Percentiles rank a stretch among this genome's conserved stretches.
phyloP scores from a whole-genome alignment of 2,113 vertebrate species.

The Spilogale gracilis region DNA sequence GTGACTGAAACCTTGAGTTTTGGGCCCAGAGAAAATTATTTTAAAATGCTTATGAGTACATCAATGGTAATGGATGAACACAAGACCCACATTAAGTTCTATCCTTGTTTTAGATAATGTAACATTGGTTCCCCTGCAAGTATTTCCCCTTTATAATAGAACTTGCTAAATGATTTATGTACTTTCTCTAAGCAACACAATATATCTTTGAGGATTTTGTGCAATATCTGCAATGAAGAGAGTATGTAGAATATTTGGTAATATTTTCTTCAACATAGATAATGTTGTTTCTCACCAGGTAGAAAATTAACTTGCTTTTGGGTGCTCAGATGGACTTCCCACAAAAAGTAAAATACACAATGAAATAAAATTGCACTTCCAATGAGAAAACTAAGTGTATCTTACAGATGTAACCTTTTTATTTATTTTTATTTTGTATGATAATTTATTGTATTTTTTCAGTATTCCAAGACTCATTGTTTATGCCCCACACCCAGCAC shows the following conservation, averaged over 20 bases:
- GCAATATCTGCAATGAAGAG: not conserved
- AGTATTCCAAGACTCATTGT: no score
- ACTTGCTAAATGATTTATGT: not conserved
- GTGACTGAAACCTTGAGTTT: not conserved
- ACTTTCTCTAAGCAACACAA: not conserved
- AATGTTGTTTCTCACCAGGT: not conserved
- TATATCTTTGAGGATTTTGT: not conserved
- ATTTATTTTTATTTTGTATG: not conserved
- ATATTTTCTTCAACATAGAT: not conserved
- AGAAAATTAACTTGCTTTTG: not conserved
- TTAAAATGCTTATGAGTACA: not conserved
- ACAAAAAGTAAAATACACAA: not conserved
- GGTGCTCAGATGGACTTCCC: not conserved
- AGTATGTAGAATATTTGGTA: not conserved
- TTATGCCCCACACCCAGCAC: no score
- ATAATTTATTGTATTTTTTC: no score
- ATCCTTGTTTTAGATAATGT: not conserved
- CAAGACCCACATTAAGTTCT: not conserved
- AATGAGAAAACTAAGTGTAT: not conserved
- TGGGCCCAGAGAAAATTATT: not conserved
- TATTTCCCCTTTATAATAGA: not conserved
- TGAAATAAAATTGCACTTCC: not conserved
- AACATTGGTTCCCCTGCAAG: not conserved
- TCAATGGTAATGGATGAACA: not conserved
- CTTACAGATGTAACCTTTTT: not conserved